These are phyloP conservation scores for Cossypha niveicapilla DNA, from an alignment of 2,797 vertebrate genomes.

Conservation along the genomic window DNA sequence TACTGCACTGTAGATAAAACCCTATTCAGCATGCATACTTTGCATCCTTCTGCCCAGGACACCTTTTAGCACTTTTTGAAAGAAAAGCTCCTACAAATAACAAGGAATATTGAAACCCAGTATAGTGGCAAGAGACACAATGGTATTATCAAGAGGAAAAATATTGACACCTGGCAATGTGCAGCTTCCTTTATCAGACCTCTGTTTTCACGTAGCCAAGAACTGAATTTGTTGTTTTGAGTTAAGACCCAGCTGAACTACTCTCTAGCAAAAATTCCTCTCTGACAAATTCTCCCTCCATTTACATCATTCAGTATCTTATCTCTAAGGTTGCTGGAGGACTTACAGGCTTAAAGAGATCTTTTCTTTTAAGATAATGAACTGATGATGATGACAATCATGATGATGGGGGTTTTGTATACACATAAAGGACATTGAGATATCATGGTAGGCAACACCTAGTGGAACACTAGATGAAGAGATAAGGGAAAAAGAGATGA, in stretches of 20 bases:
- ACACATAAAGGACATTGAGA: neutral
- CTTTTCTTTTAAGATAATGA: slow-evolving; percentile 21
- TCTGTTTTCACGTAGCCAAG: neutral
- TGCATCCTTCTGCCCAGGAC: neutral
- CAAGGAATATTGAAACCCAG: neutral
- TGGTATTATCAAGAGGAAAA: neutral
- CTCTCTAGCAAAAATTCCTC: neutral
- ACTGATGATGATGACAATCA: neutral
- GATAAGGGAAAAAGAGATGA: neutral
- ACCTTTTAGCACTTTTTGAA: neutral
- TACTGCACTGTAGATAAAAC: neutral
- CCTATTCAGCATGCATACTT: neutral
- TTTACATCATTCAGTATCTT: slow-evolving; percentile 4
- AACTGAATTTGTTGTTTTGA: neutral
- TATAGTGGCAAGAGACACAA: neutral
- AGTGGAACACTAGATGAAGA: neutral
- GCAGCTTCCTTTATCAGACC: neutral
- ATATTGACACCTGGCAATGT: neutral
- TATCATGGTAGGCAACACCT: neutral
- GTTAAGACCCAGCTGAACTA: neutral
- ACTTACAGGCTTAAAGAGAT: neutral
- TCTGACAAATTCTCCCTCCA: neutral
- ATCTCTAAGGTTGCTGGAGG: neutral
- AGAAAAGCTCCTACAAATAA: neutral
- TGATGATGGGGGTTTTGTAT: neutral